A percentile compares a stretch with the other conserved stretches of the same genome.
phyloP scores from a whole-genome alignment of 2,113 vertebrate species.

The Melospiza melodia region DNA sequence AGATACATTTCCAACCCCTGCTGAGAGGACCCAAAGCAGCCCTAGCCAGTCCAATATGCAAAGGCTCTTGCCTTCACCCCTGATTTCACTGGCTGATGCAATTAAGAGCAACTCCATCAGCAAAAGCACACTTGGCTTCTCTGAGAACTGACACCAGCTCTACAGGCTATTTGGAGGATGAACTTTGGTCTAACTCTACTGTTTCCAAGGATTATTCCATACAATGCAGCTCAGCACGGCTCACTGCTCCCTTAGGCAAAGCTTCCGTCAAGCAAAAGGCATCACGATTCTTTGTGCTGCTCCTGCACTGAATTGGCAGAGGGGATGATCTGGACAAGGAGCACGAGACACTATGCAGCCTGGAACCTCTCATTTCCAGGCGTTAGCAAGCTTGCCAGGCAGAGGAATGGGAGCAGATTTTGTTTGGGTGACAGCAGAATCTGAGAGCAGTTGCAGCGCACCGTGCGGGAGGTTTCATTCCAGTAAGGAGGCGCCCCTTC shows the following conservation, averaged over 20 bases:
- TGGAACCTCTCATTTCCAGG: rapidly evolving
- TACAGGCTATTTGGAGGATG: rapidly evolving
- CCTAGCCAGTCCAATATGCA: neutral
- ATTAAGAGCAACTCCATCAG: neutral
- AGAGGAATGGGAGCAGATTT: neutral
- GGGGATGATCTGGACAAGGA: neutral
- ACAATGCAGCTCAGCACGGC: neutral
- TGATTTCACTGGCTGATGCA: neutral
- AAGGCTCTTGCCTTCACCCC: neutral
- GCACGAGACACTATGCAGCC: neutral
- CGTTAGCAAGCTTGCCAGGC: neutral
- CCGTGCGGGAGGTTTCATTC: neutral
- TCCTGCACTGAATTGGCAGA: neutral
- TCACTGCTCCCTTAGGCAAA: neutral
- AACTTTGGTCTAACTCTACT: neutral
- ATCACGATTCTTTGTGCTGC: too few relatives aligned
- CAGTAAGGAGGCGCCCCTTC: neutral
- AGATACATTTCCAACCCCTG: neutral
- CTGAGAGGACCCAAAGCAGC: neutral
- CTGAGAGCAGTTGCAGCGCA: neutral
- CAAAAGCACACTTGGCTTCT: neutral
- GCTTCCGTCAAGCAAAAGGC: neutral
- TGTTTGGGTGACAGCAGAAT: neutral
- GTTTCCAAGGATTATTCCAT: neutral
- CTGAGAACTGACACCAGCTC: too few relatives aligned